Evolutionary conservation across 2,888 invertebrate species (phyloP).

Genomic region (Pegoplata infirma): DNA sequence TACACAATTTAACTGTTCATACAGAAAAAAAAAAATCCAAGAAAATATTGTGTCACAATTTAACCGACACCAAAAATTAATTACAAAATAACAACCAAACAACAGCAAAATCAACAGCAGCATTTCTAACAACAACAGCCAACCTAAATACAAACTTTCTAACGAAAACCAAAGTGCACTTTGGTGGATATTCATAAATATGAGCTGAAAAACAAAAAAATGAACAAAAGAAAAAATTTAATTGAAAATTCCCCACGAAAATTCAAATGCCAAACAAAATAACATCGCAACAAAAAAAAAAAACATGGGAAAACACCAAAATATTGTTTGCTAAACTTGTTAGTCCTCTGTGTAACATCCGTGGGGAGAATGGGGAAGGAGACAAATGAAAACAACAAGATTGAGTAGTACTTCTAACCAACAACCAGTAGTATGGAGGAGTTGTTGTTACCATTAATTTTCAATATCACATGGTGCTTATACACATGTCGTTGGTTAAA

Average conservation of each 20-base stretch:
- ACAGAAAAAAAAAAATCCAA: not conserved
- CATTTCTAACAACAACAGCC: conserved; percentile 7
- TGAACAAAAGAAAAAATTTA: conserved; percentile 35
- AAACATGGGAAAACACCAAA: conserved; percentile 41
- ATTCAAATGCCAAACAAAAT: conserved; percentile 38
- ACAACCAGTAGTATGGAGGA: not conserved
- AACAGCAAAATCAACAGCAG: conserved; percentile 27
- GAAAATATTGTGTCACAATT: conserved; percentile 53
- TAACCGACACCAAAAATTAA: conserved; percentile 60
- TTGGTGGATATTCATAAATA: conserved; percentile 53
- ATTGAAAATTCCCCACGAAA: conserved; percentile 57
- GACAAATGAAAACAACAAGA: not conserved
- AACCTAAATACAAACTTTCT: not conserved
- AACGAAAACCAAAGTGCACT: conserved; percentile 48
- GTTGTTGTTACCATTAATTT: not conserved
- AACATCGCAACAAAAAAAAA: not conserved
- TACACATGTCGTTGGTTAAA: too few relatives aligned
- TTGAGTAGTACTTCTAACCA: not conserved
- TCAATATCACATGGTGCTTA: not conserved
- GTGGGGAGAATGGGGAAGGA: conserved; percentile 28
- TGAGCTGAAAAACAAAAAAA: conserved; percentile 6
- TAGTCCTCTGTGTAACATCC: conserved; percentile 1
- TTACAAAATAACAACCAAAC: conserved; percentile 60
- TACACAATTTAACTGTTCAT: not conserved
- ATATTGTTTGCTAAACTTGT: conserved; percentile 56